A percentile compares a stretch with the other conserved stretches of the same genome.
Evolutionary conservation across 2,888 invertebrate species (phyloP).

Genomic region (Lepidochitona cinerea): DNA sequence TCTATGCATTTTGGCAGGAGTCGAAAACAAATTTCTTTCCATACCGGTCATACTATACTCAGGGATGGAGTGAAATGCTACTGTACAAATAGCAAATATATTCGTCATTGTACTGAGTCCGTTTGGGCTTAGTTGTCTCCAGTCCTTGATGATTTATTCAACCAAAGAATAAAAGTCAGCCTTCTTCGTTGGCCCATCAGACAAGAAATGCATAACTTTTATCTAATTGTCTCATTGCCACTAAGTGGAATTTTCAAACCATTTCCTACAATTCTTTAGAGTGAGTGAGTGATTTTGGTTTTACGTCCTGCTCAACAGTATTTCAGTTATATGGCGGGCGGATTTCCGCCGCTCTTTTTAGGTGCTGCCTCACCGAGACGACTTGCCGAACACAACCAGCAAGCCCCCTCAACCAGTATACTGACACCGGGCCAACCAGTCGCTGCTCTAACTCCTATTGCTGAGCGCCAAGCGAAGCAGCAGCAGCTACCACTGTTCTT

Average conservation of each 20-base stretch:
- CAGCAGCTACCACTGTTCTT: too few relatives aligned
- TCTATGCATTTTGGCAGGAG: conserved; percentile 54
- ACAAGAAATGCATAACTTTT: conserved; percentile 66
- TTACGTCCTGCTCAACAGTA: too few relatives aligned
- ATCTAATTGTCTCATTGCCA: conserved; percentile 18
- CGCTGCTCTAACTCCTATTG: too few relatives aligned
- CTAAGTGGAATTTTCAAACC: conserved; percentile 39
- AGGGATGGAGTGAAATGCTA: conserved; percentile 10
- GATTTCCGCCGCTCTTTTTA: too few relatives aligned
- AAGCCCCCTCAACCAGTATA: too few relatives aligned
- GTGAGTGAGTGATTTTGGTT: too few relatives aligned
- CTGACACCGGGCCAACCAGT: too few relatives aligned
- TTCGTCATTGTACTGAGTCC: conserved; percentile 59
- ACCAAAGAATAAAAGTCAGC: conserved; percentile 9
- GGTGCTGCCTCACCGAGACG: too few relatives aligned
- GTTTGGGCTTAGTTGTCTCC: conserved; percentile 68
- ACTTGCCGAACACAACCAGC: too few relatives aligned
- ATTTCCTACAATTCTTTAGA: conserved; percentile 63
- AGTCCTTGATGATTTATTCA: conserved; percentile 27
- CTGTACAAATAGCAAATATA: conserved; percentile 54
- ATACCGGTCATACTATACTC: conserved; percentile 62
- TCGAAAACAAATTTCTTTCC: conserved; percentile 50
- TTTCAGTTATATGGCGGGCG: too few relatives aligned
- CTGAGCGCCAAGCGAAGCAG: too few relatives aligned
- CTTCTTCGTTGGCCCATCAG: conserved; percentile 65